phyloP scores from a whole-genome alignment of 1,140 invertebrate species.

The Paraescarpia echinospica region DNA sequence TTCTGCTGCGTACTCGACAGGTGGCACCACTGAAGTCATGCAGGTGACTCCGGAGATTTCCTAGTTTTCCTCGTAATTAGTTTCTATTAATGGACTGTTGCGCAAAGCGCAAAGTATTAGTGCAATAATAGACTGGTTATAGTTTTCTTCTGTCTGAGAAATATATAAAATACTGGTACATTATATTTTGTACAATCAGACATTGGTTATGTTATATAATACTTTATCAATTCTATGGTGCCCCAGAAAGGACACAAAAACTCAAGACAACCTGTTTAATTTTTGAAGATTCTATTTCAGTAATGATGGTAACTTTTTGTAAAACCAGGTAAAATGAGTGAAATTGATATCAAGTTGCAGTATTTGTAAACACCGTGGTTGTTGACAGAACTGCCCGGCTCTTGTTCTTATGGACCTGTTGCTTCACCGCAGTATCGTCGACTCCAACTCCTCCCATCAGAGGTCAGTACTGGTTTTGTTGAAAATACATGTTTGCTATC shows the following conservation, averaged over 20 bases:
- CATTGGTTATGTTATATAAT: not conserved
- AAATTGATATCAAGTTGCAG: not conserved
- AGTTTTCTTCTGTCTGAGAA: not conserved
- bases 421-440: not conserved
- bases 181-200: not conserved
- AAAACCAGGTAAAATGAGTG: not conserved
- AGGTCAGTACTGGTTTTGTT: not conserved
- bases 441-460: not conserved
- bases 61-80: not conserved
- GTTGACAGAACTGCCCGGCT: not conserved
- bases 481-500: not conserved
- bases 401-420: not conserved
- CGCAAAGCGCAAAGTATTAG: not conserved
- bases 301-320: not conserved
- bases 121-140: not conserved
- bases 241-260: too few relatives aligned
- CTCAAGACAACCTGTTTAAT: too few relatives aligned
- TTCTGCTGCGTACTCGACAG: slow-evolving; percentile 44
- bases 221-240: too few relatives aligned
- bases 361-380: not conserved
- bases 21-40: slow-evolving; percentile 19
- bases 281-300: too few relatives aligned
- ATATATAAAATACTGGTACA: not conserved
- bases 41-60: not conserved
- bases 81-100: not conserved